Evolutionary conservation across 2,888 invertebrate species (phyloP).

Genomic region (Brachyopa scutellaris): DNA sequence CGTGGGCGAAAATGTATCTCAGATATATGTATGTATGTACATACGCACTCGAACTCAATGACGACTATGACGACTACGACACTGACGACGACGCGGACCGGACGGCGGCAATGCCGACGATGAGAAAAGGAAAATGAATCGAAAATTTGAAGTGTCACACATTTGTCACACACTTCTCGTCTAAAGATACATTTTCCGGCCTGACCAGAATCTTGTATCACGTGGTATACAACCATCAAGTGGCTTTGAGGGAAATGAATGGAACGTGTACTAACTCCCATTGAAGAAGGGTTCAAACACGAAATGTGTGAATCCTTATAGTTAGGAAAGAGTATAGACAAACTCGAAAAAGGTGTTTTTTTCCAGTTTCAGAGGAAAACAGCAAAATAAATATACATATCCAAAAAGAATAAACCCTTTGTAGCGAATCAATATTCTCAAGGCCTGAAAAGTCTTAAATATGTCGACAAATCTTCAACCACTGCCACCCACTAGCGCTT

Average conservation of each 20-base stretch:
- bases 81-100: too few relatives aligned
- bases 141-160: not conserved
- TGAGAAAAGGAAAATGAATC: not conserved
- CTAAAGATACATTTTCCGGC: not conserved
- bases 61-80: too few relatives aligned
- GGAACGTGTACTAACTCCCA: not conserved
- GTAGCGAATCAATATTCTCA: constrained; percentile 1
- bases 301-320: constrained; percentile 20
- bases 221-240: constrained; percentile 2
- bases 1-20: not conserved
- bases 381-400: constrained; percentile 7
- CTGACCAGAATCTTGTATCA: not conserved
- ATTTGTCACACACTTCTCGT: not conserved
- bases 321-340: not conserved
- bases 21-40: too few relatives aligned
- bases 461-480: not conserved
- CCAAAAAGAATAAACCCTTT: too few relatives aligned
- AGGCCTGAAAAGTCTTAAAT: constrained; percentile 21
- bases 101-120: too few relatives aligned
- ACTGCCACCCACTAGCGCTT: not conserved
- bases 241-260: constrained; percentile 5
- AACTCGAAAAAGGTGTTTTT: too few relatives aligned
- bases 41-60: not conserved
- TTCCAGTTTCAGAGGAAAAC: too few relatives aligned
- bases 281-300: constrained; percentile 7